Percentiles rank a stretch among this genome's conserved stretches.
Conservation (phyloP, 2,113 vertebrate genomes). For the Mionectes macconnelli region DNA sequence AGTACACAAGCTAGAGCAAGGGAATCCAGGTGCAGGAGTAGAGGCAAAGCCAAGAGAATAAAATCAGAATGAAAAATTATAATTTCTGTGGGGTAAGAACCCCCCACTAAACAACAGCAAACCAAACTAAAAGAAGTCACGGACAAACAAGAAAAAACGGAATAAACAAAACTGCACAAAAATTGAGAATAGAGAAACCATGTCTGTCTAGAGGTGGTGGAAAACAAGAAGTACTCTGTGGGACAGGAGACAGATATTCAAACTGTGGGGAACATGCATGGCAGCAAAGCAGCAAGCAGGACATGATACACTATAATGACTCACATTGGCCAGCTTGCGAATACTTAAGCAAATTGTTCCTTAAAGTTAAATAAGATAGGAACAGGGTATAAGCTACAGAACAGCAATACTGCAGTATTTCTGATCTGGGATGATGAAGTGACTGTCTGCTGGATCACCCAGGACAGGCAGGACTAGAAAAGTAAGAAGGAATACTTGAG, state of each 20-base stretch:
- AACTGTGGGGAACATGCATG: rapidly evolving
- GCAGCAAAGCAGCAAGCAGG: neutral
- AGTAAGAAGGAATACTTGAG: neutral
- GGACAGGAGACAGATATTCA: neutral
- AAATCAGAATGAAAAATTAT: neutral
- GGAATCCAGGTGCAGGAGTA: neutral
- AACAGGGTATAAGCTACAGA: neutral
- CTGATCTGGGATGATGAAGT: neutral
- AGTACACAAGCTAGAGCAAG: neutral
- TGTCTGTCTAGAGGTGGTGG: neutral
- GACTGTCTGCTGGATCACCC: neutral
- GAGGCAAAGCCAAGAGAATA: neutral
- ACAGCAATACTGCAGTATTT: neutral
- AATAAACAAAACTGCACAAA: neutral
- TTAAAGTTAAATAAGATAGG: neutral
- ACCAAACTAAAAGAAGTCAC: neutral
- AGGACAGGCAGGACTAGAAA: neutral
- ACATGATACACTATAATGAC: neutral
- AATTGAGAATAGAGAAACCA: neutral
- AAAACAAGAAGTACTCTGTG: neutral
- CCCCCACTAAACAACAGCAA: rapidly evolving
- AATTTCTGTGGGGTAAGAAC: neutral
- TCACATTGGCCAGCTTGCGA: neutral
- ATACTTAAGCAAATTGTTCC: neutral
- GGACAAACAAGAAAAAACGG: neutral